Conservation (phyloP, 2,888 invertebrate species). For the Therioaphis trifolii region DNA sequence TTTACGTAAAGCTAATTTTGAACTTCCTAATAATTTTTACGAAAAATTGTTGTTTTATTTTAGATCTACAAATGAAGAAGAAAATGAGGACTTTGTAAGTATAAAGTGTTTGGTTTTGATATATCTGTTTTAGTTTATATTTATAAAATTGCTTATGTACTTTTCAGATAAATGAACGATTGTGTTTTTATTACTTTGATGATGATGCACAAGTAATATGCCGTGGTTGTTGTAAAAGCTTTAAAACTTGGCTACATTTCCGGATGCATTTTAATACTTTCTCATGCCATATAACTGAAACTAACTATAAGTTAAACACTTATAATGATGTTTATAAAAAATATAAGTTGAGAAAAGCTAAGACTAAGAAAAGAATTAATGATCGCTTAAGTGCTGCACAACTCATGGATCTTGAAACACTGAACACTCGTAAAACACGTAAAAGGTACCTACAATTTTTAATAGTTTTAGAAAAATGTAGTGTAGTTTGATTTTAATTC, state of each 20-base stretch:
- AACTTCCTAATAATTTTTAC: neutral
- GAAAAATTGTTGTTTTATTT: neutral
- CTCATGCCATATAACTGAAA: conserved; percentile 27
- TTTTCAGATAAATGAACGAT: conserved; percentile 41
- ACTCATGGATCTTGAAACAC: conserved; percentile 53
- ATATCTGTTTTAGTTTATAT: neutral
- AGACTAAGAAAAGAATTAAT: conserved; percentile 53
- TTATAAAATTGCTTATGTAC: neutral
- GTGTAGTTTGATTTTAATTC: neutral
- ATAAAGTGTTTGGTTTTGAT: neutral
- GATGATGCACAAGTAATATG: conserved; percentile 47
- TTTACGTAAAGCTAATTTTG: neutral
- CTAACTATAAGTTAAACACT: conserved; percentile 43
- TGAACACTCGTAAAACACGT: conserved; percentile 58
- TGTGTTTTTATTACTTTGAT: conserved; percentile 55
- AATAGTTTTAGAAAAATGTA: neutral
- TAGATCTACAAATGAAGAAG: neutral
- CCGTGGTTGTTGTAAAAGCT: conserved; percentile 49
- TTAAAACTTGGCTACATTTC: conserved; percentile 47
- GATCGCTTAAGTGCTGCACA: conserved; percentile 39
- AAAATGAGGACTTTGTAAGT: conserved; percentile 28
- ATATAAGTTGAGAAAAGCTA: conserved; percentile 53
- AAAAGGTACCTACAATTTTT: conserved; percentile 47
- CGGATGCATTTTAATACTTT: conserved; percentile 41
- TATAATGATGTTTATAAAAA: conserved; percentile 57